phyloP scores from a whole-genome alignment of 2,797 vertebrate genomes.

The Darevskia nairensis region DNA sequence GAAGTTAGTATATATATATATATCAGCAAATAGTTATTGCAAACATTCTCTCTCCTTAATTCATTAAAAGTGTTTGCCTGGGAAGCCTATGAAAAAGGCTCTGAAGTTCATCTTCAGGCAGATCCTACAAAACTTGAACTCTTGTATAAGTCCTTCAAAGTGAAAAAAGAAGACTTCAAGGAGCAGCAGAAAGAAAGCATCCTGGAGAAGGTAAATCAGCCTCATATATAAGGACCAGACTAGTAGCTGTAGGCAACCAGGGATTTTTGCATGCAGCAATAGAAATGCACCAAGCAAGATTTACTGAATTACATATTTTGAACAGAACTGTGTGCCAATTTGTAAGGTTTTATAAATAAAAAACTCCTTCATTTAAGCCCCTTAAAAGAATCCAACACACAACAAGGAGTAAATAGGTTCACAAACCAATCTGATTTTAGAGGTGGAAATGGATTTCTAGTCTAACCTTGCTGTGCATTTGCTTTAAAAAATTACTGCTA shows the following conservation, averaged over 20 bases:
- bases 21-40: neutral
- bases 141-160: slow-evolving; percentile 95
- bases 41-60: slow-evolving; percentile 25
- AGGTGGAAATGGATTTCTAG: neutral
- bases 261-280: too few relatives aligned
- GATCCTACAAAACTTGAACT: slow-evolving; percentile 98
- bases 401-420: neutral
- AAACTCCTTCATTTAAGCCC: too few relatives aligned
- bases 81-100: slow-evolving; percentile 98
- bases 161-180: slow-evolving; percentile 98
- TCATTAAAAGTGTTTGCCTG: slow-evolving; percentile 91
- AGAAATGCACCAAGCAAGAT: neutral
- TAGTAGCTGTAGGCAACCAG: neutral
- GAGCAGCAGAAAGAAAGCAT: slow-evolving; percentile 94
- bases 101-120: slow-evolving; percentile 97
- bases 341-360: too few relatives aligned
- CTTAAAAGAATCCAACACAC: neutral
- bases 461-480: neutral
- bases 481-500: neutral
- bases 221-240: neutral
- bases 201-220: slow-evolving; percentile 87
- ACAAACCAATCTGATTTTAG: neutral
- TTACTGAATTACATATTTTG: neutral
- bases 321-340: neutral
- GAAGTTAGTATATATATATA: neutral